Evolutionary conservation across 2,113 vertebrate species (phyloP), one percentile per base, ranked within the genome.

Genomic region (Lonchura striata): DNA sequence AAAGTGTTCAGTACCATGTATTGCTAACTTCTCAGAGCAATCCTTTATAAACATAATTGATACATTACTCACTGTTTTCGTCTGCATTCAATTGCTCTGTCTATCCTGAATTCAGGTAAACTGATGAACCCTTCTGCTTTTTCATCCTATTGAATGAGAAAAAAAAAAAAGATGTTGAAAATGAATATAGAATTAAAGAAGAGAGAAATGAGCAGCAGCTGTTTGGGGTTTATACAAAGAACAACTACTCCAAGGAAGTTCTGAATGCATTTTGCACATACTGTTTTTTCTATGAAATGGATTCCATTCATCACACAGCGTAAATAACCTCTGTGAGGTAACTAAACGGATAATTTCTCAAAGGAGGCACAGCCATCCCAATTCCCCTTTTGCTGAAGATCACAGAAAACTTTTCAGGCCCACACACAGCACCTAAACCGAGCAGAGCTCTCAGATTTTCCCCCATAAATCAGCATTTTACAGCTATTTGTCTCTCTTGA

Each of bases 41-140:
- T 33, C 9, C 31, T n/a, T 82, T 70, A 18, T 13, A 35, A 88
- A 37, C 7, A 10, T 22, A 50, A 53, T 12, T 59, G 24, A 71
- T 30, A 52, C 52, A 70, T 96, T 97, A 98, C 98, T 99, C 97
- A 99, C 98, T 99, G 98, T 98, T 99, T 98, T 98, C 98, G 97
- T 96, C 99, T 98, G 98, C 98, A 99, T 96, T 98, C 98, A 68
- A 98, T 98, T 80, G 98, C 99, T 97, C 99, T 97, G 86, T 98
- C 98, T 98, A 99, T 99, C 97, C 98, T 98, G 98, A 99, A 99
- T 97, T 99, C 99, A 6, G 98, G 98, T 79, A 99, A 98, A 94
- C 99, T 98, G 95, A 99, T 99, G 97, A 99, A 99, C 92, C 98
- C 98, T 96, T 99, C 98, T 60, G 98, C 99, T 94, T 99, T 99